phyloP scores from a whole-genome alignment of 2,888 invertebrate genomes.

The Holacanthella duospinosa region DNA sequence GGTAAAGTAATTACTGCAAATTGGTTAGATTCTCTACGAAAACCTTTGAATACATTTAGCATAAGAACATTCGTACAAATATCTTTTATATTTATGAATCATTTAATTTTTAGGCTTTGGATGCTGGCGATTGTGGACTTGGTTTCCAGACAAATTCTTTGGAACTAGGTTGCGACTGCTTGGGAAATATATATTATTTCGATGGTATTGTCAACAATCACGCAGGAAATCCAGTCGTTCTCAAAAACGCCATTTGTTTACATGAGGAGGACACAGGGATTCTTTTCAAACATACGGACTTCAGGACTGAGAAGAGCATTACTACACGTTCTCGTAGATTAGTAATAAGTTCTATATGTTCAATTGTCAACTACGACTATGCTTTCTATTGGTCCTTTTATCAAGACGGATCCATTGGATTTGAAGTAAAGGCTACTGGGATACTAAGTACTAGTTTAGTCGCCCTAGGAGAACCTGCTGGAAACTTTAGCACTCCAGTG shows the following conservation, averaged over 20 bases:
- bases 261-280: slow-evolving; percentile 32
- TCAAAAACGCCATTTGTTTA: slow-evolving; percentile 29
- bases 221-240: slow-evolving; percentile 17
- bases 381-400: slow-evolving; percentile 29
- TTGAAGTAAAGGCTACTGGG: slow-evolving; percentile 32
- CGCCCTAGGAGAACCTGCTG: neutral
- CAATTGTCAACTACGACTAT: slow-evolving; percentile 34
- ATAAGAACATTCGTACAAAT: too few relatives aligned
- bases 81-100: neutral
- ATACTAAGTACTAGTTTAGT: slow-evolving; percentile 19
- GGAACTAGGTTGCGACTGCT: slow-evolving; percentile 25
- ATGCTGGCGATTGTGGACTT: slow-evolving; percentile 26
- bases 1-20: too few relatives aligned
- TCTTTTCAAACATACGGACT: slow-evolving; percentile 31
- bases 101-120: slow-evolving; percentile 17
- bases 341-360: slow-evolving; percentile 27
- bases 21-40: too few relatives aligned
- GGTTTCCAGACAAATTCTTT: slow-evolving; percentile 25
- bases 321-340: slow-evolving; percentile 22
- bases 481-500: slow-evolving; percentile 15
- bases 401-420: slow-evolving; percentile 29
- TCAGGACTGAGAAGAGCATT: slow-evolving; percentile 23
- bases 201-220: slow-evolving; percentile 26
- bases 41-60: too few relatives aligned
- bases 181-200: slow-evolving; percentile 26